Evolutionary conservation across 2,888 invertebrate genomes (phyloP).

Genomic region (Machimus rusticus): DNA sequence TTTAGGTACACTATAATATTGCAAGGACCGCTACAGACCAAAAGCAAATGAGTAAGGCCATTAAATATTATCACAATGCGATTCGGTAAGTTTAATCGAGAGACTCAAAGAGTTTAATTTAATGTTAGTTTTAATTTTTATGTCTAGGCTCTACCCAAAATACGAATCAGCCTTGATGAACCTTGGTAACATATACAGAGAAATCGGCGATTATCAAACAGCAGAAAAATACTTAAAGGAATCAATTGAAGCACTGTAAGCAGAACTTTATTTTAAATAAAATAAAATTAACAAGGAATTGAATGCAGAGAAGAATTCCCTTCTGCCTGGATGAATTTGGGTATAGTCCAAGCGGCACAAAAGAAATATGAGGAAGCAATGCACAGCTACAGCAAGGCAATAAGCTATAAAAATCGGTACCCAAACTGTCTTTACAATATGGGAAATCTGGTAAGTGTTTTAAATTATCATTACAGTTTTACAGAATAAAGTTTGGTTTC

Average conservation of each 20-base stretch:
- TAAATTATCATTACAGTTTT: not conserved
- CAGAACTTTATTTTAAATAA: constrained; percentile 10
- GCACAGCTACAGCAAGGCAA: constrained; percentile 79
- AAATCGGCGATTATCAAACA: constrained; percentile 86
- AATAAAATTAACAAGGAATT: not conserved
- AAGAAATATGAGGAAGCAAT: constrained; percentile 77
- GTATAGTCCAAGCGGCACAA: constrained; percentile 84
- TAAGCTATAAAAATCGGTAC: constrained; percentile 79
- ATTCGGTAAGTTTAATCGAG: constrained; percentile 66
- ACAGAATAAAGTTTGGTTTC: not conserved
- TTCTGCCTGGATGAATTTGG: constrained; percentile 98
- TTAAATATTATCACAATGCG: constrained; percentile 79
- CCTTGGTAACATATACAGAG: constrained; percentile 93
- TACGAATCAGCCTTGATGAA: constrained; percentile 94
- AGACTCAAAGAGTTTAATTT: not conserved
- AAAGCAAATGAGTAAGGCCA: constrained; percentile 73
- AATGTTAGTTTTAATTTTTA: not conserved
- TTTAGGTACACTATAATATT: constrained; percentile 76
- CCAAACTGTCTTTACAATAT: constrained; percentile 95
- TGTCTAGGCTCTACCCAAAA: constrained; percentile 81
- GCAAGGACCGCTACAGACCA: constrained; percentile 85
- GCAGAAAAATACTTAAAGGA: constrained; percentile 83
- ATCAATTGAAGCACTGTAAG: constrained; percentile 69
- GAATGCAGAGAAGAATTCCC: constrained; percentile 81
- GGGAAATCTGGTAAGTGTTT: constrained; percentile 80